These are phyloP conservation scores for Euura saliciscinereae DNA, from an alignment of 1,140 invertebrate species.

Conservation along the genomic window DNA sequence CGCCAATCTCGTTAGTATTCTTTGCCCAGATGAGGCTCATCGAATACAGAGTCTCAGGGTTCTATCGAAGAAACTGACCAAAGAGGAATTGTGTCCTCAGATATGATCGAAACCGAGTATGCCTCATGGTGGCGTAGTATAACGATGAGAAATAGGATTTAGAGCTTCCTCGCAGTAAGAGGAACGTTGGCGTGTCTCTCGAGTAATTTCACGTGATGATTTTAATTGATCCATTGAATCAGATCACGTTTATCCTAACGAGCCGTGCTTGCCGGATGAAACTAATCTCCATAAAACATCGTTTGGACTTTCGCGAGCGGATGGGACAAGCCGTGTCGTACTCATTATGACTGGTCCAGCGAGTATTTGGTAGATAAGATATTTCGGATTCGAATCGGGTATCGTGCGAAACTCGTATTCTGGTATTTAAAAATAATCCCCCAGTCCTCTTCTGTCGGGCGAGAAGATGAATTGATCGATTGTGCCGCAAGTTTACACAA, in stretches of 20 bases:
- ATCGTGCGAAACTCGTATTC: background rate
- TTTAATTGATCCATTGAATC: background rate
- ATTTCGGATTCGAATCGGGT: background rate
- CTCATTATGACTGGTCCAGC: slow-evolving; percentile 1
- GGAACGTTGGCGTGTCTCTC: background rate
- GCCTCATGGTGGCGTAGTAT: too few relatives aligned
- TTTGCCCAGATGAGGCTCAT: background rate
- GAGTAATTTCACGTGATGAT: background rate
- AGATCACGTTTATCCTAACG: background rate
- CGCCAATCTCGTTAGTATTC: background rate
- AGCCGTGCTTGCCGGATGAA: background rate
- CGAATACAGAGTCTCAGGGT: background rate
- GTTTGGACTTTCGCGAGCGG: background rate
- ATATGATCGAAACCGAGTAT: too few relatives aligned
- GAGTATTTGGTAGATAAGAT: background rate
- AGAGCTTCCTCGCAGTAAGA: too few relatives aligned
- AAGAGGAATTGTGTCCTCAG: too few relatives aligned
- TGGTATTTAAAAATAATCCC: background rate
- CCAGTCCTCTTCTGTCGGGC: background rate
- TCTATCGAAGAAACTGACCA: background rate
- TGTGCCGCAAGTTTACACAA: background rate
- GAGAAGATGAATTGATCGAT: slow-evolving; percentile 3
- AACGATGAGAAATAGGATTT: too few relatives aligned
- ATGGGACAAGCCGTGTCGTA: background rate
- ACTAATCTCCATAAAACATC: slow-evolving; percentile 3